These are phyloP conservation scores for Chlorops oryzae DNA, from an alignment of 1,140 invertebrate genomes.

Conservation along the genomic window DNA sequence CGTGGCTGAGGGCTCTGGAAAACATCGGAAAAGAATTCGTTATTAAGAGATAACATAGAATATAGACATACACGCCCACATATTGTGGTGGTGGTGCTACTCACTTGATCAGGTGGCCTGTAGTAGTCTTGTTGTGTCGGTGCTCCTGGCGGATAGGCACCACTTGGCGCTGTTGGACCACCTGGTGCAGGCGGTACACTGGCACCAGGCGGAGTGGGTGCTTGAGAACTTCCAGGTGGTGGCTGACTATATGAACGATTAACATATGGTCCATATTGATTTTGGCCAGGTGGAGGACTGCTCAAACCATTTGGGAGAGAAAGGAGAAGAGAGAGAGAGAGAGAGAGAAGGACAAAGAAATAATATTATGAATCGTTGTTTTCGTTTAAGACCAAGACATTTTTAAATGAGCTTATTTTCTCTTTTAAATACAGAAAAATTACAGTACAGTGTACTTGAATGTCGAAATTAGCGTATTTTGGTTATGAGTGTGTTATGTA, in stretches of 20 bases:
- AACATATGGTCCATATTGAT: slow-evolving; percentile 42
- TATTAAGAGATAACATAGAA: no score
- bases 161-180: slow-evolving; percentile 46
- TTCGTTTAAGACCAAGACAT: no score
- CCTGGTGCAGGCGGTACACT: slow-evolving; percentile 20
- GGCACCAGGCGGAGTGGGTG: slow-evolving; percentile 27
- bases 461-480: no score
- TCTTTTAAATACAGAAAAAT: no score
- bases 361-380: no score
- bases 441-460: no score
- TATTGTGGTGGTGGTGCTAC: no score
- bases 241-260: slow-evolving; percentile 41
- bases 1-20: slow-evolving; percentile 56
- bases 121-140: slow-evolving; percentile 62
- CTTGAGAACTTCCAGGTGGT: slow-evolving; percentile 36
- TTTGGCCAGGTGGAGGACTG: slow-evolving; percentile 39
- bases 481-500: slow-evolving; percentile 1
- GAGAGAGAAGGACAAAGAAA: no score
- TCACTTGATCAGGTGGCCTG: slow-evolving; percentile 54
- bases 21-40: not conserved
- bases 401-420: no score
- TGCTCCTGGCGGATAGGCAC: slow-evolving; percentile 51
- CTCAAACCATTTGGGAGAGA: not conserved
- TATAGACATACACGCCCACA: no score
- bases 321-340: not conserved